Conservation (phyloP, 2,797 vertebrate species). For the Oreochromis mossambicus region DNA sequence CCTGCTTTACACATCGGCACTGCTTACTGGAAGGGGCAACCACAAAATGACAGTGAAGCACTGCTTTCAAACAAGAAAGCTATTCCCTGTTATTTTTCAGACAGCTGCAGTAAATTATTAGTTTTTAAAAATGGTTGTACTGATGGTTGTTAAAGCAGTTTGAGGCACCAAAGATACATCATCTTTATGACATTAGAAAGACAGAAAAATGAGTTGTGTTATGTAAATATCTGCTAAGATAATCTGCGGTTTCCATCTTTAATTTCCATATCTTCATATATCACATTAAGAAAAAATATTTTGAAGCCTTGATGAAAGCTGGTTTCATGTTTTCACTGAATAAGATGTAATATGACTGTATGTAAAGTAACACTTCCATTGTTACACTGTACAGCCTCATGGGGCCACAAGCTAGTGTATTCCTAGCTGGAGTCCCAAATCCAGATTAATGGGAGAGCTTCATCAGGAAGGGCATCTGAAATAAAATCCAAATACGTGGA, state of each 20-base stretch:
- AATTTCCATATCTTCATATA: neutral
- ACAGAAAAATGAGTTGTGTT: neutral
- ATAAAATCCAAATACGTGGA: neutral
- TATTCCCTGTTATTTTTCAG: neutral
- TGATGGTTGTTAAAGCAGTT: neutral
- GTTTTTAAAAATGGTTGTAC: neutral
- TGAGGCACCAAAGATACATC: neutral
- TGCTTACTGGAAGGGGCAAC: slow-evolving; percentile 31
- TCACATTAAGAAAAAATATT: neutral
- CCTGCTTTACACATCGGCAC: neutral
- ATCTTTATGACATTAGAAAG: neutral
- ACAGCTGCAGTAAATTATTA: neutral
- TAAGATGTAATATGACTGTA: neutral
- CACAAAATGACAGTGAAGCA: neutral
- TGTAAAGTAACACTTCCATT: neutral
- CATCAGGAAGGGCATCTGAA: neutral
- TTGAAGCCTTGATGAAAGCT: neutral
- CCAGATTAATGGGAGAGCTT: neutral
- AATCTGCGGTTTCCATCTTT: neutral
- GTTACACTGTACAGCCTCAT: neutral
- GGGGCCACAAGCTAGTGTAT: neutral
- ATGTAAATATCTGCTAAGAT: neutral
- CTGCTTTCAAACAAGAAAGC: neutral
- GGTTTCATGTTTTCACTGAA: neutral
- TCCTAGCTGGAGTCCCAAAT: neutral